A percentile compares a stretch with the other conserved stretches of the same genome.
These are phyloP conservation scores for Chascanopsetta lugubris DNA, from an alignment of 2,113 vertebrate genomes.

Conservation along the genomic window DNA sequence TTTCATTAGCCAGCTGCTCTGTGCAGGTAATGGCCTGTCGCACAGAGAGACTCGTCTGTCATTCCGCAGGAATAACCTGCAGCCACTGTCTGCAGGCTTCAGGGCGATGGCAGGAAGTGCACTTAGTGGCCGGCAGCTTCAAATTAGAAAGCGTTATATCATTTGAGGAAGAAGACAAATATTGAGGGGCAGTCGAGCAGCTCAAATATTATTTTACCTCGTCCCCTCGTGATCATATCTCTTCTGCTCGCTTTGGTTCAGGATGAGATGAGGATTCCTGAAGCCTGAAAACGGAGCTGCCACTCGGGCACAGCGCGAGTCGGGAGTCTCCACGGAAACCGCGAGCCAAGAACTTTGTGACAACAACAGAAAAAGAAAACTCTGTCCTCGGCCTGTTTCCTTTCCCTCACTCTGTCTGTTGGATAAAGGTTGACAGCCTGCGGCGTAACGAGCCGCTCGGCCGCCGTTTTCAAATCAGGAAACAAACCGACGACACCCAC, in stretches of 20 bases:
- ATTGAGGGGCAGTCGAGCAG: constrained; percentile 9
- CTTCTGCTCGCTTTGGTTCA: neutral
- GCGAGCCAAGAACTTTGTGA: neutral
- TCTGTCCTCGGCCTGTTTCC: neutral
- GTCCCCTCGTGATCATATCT: constrained; percentile 16
- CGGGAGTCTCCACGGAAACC: neutral
- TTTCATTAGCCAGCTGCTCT: constrained; percentile 70
- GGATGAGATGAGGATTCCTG: neutral
- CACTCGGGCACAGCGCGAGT: neutral
- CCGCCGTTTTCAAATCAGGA: neutral
- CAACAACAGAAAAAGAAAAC: neutral
- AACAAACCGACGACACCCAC: neutral
- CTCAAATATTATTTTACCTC: constrained; percentile 19
- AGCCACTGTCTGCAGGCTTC: constrained; percentile 43
- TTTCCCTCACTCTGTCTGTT: neutral
- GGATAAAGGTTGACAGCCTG: neutral
- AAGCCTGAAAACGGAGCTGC: neutral
- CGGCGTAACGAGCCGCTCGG: neutral
- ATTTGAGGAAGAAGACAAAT: constrained; percentile 27
- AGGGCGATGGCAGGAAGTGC: constrained; percentile 50
- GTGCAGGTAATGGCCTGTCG: constrained; percentile 75
- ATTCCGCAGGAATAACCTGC: constrained; percentile 68
- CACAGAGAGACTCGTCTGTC: constrained; percentile 72
- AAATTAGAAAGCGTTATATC: constrained; percentile 32
- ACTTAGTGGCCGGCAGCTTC: constrained; percentile 38